Evolutionary conservation across 2,113 vertebrate species (phyloP), one percentile per base, ranked within the genome.

Genomic region (Mobula birostris): DNA sequence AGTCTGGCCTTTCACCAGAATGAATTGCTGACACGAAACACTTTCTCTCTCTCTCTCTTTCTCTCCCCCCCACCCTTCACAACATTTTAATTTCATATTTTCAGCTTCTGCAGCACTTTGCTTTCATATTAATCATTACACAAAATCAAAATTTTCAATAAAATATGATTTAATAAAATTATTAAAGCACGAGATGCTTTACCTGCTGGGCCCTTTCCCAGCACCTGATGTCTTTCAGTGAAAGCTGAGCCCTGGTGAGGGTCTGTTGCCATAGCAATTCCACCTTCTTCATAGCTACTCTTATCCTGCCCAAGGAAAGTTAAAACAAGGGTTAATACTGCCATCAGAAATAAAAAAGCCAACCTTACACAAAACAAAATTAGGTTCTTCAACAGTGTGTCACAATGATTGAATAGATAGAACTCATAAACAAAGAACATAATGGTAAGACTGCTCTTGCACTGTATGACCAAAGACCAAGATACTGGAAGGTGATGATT

Each of bases 181-280:
- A 48, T 48, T 48, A 48, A 48, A 48, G 48, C 48, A 48, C 48
- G 29, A 11, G 14, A 66, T 14, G 6, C 48, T 27, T 82, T 92
- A 97, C 97, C 97, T 96, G 95, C 82, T 96, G 95, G 0, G 96
- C 95, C 0, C 96, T 95, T 36, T 95, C 94, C 83, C 94, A 95
- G 63, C 96, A 95, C 94, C 96, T 96, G 78, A 96, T 94, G 72
- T 96, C 63, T 76, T 95, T 95, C 48, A 97, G 95, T 94, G 95
- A 96, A 29, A 96, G 61, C 4, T 82, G 96, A 14, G 96, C 96
- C 78, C 95, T 96, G 29, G 95, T 95, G 32, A 96, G 97, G 5
- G 95, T 96, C 94, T 96, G 96, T 93, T 96, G 95, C 97, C 97
- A 97, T 94, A 97, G 95, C 94, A 96, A 94, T 95, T 97, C 97